Percentiles rank a stretch among this genome's conserved stretches.
Conservation (phyloP, 2,797 vertebrate genomes). For the Otolemur crassicaudatus region DNA sequence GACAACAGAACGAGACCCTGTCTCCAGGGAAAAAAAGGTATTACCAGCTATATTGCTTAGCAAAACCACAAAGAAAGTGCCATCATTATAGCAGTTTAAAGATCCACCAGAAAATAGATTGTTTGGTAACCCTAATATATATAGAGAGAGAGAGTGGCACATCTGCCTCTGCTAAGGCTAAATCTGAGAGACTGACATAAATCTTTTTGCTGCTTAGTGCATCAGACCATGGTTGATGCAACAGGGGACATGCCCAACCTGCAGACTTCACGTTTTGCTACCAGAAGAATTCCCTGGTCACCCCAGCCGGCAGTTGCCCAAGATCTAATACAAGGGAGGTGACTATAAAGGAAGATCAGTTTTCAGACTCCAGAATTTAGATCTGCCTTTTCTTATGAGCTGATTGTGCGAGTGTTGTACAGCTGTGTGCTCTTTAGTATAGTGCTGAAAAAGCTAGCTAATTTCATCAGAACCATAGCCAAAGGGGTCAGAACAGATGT, state of each 20-base stretch:
- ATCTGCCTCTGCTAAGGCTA: not conserved
- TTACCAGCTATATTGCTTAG: not conserved
- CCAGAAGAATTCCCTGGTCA: conserved; percentile 78
- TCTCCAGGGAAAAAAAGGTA: not conserved
- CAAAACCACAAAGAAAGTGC: not conserved
- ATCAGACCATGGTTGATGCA: conserved; percentile 83
- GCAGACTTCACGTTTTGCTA: conserved; percentile 82
- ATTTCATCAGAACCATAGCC: conserved; percentile 31
- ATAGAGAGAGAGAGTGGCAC: not conserved
- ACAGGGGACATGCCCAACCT: conserved; percentile 83
- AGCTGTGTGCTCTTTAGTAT: not conserved
- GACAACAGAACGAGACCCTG: not conserved
- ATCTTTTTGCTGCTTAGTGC: conserved; percentile 76
- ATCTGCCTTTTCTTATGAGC: conserved; percentile 55
- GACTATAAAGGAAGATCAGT: conserved; percentile 46
- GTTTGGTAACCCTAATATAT: not conserved
- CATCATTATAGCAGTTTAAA: not conserved
- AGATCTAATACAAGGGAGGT: conserved; percentile 60
- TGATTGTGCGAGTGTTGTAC: conserved; percentile 40
- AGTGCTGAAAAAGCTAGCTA: conserved; percentile 23
- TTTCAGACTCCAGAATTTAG: conserved; percentile 42
- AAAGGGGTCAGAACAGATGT: conserved; percentile 52
- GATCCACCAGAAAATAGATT: not conserved
- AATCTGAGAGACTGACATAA: conserved; percentile 52
- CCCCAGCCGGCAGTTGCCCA: conserved; percentile 66